Base-by-base conservation (phyloP, 2,113 vertebrate species). In the Etheostoma cragini region DNA sequence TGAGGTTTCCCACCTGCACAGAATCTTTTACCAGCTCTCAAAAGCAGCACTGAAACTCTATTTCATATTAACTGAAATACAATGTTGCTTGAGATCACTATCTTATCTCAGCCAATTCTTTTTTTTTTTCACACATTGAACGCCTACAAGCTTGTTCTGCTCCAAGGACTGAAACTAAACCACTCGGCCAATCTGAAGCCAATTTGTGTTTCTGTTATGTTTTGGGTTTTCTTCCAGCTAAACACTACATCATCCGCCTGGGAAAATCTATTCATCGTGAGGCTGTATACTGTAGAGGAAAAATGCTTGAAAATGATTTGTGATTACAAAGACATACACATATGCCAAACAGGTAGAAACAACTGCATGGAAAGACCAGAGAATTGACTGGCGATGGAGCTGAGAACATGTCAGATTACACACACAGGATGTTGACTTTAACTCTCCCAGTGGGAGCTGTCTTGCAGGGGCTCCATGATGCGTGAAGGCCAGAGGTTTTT, bases 101-200 rank as follows among this genome's bases (percentile, higher is more conserved):
- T 67, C 65, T 75, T 72, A 74, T 81, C 60, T 49, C 71, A 70
- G 57, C 54, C 70, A 83, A 57, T 64, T 38, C 45, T 33, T 75
- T 45, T 80, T 78, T 78, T 80, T 26, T 66, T 74, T 83, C 80
- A 67, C 80, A 78, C 69, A 38, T 83, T 33, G 66, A 53, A 76
- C 46, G 14, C 78, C 77, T 58, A 76, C 70, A 3, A 61, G 52
- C 71, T 5, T 46, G 64, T 50, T 69, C 50, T 64, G 22, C 30
- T 64, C 76, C 42, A 57, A 26, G 46, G 67, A 69, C 6, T 38
- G 75, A 82, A 83, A 80, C 30, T 38, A 14, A 68, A 26, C 66
- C 24, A 33, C 71, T 77, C 6, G 1, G 7, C 38, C 26, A 54
- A 24, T 66, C 30, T 68, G 47, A 50, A 81, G 72, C 45, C 57